phyloP scores from a whole-genome alignment of 2,888 invertebrate species.

The Lithodes maja region DNA sequence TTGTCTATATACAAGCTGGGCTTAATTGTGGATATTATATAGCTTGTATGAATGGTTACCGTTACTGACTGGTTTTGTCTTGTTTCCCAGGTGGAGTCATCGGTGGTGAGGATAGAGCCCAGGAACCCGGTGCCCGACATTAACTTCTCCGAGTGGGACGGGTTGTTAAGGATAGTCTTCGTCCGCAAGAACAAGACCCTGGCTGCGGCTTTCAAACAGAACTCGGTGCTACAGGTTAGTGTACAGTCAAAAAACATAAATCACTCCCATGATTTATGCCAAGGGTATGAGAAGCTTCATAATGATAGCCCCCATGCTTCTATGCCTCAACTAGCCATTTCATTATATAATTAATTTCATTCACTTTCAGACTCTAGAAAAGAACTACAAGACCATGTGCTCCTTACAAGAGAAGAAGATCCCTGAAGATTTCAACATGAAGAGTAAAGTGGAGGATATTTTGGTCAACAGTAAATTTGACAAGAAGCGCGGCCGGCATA shows the following conservation, averaged over 20 bases:
- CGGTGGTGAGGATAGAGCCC: slow-evolving; percentile 97
- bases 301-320: not conserved
- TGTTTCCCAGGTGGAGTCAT: slow-evolving; percentile 82
- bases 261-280: no score
- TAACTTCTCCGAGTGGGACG: slow-evolving; percentile 98
- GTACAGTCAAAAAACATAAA: not conserved
- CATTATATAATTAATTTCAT: not conserved
- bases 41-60: no score
- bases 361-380: slow-evolving; percentile 83
- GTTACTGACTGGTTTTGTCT: not conserved
- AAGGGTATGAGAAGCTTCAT: no score
- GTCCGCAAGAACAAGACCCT: slow-evolving; percentile 97
- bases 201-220: slow-evolving; percentile 90
- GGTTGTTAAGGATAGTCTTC: slow-evolving; percentile 95
- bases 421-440: slow-evolving; percentile 86
- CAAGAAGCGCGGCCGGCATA: slow-evolving; percentile 88
- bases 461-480: slow-evolving; percentile 82
- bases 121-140: slow-evolving; percentile 97
- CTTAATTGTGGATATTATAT: no score
- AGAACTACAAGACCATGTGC: slow-evolving; percentile 92
- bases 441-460: slow-evolving; percentile 85
- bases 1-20: no score
- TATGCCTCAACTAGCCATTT: not conserved
- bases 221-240: slow-evolving; percentile 80
- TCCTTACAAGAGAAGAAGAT: slow-evolving; percentile 89